Conservation (phyloP, 1,140 invertebrate genomes). For the Caenorhabditis inopinata region DNA sequence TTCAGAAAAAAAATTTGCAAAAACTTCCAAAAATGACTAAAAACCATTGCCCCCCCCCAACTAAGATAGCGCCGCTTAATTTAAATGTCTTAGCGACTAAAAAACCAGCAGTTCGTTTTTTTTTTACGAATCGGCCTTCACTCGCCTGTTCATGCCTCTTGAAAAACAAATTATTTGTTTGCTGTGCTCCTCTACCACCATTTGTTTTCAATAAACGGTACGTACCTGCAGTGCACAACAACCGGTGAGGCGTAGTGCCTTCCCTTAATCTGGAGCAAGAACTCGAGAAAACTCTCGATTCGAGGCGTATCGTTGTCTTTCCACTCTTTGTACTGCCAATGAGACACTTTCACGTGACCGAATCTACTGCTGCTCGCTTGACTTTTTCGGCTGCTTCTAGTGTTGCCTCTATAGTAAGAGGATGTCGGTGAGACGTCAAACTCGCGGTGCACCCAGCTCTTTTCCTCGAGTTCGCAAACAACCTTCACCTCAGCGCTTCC, state of each 20-base stretch:
- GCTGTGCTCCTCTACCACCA: not conserved
- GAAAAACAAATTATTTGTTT: no score
- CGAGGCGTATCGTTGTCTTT: conserved; percentile 3
- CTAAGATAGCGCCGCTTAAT: no score
- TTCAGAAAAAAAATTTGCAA: no score
- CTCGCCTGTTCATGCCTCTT: no score
- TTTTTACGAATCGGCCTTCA: no score
- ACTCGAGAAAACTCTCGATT: not conserved
- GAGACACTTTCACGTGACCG: conserved; percentile 11
- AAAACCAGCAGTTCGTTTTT: no score
- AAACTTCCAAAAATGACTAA: no score
- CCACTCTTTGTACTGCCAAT: conserved; percentile 26
- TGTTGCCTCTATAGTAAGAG: not conserved
- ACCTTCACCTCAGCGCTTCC: not conserved
- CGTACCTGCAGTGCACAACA: conserved; percentile 39
- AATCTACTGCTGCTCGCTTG: not conserved
- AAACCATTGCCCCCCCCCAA: no score
- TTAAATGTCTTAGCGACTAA: no score
- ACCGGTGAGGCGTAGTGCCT: conserved; percentile 21
- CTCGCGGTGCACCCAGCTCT: conserved; percentile 7
- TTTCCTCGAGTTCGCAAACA: conserved; percentile 11
- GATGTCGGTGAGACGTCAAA: conserved; percentile 2
- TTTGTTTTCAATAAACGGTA: not conserved
- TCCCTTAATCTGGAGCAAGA: conserved; percentile 9
- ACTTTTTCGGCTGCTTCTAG: not conserved